A percentile compares a stretch with the other conserved stretches of the same genome.
These are phyloP conservation scores for Leptinotarsa lineolata DNA, from an alignment of 1,140 invertebrate genomes.

Conservation along the genomic window DNA sequence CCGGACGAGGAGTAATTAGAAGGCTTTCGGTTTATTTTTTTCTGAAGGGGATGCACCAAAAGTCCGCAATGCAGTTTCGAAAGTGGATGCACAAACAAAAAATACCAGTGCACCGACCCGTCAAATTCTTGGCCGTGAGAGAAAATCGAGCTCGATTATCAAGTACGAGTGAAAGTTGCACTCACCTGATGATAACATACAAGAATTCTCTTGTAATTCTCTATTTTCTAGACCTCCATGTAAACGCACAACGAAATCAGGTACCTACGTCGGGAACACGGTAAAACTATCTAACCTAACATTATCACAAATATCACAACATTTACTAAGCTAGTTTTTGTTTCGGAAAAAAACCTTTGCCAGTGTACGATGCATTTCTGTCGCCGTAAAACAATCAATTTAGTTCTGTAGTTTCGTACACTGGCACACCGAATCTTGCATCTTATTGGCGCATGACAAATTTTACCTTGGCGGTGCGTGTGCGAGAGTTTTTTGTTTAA, in stretches of 20 bases:
- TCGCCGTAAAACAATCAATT: conserved; percentile 52
- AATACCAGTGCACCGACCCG: background rate
- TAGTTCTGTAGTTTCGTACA: conserved; percentile 45
- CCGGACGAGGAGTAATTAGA: no score
- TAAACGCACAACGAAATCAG: conserved; percentile 42
- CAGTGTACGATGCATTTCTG: conserved; percentile 51
- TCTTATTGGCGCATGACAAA: conserved; percentile 39
- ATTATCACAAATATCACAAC: conserved; percentile 55
- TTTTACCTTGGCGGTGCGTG: conserved; percentile 33
- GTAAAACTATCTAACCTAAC: conserved; percentile 44
- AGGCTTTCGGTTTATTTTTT: no score
- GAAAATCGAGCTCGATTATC: background rate
- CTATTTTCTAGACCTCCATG: conserved; percentile 36
- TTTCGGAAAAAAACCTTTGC: conserved; percentile 40
- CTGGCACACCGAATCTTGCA: conserved; percentile 38
- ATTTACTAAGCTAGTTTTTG: conserved; percentile 43
- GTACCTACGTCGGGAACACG: conserved; percentile 40
- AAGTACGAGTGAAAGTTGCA: conserved; percentile 19
- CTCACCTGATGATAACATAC: conserved; percentile 32
- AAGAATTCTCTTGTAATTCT: conserved; percentile 19
- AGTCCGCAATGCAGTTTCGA: background rate
- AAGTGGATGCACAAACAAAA: background rate
- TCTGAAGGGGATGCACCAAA: background rate
- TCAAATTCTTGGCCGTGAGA: background rate
- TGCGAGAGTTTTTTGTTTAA: conserved; percentile 32